Base-by-base conservation (phyloP, 2,113 vertebrate species). In the Pao palembangensis region DNA sequence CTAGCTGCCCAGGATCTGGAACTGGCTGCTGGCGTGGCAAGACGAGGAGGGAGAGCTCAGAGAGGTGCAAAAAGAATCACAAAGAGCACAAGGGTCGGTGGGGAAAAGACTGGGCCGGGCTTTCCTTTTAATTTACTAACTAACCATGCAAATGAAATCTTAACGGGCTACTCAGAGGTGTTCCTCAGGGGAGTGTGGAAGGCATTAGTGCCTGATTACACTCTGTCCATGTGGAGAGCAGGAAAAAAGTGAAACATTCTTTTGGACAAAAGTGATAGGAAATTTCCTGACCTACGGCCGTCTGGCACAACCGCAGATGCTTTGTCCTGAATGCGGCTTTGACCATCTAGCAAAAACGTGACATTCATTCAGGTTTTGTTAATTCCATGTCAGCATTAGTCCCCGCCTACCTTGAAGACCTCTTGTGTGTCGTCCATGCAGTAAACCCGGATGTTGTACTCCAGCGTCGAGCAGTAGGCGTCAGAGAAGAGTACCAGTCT, bases 361-460 rank as follows among this genome's bases (percentile, higher is more conserved):
- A 73, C 25, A 65, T 55, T 77, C 67, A 70, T 59, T 70, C 62
- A 3, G 13, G 14, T 2, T 44, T 47, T n/a, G 44, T 17, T 16
- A 7, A 47, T 2, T 47, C 44, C 44, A 73, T 71, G 8, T 48
- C 15, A 14, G 5, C 43, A 44, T 51, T 47, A 55, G 61, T 64
- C 50, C 43, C 34, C n/a, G 19, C 50, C 71, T 90, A 98, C 97
- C 95, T 98, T 96, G 75, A 98, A 93, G 46, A 94, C 94, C 0
- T 98, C 94, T 8, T 94, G 95, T 5, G 96, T 96, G 90, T 99
- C 96, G 0, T 96, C 94, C 82, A 98, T 95, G 88, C 97, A 99
- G 90, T 99, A 99, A 56, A 98, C 93, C 0, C 97, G 92, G 89
- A 99, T 93, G 90, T 91, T 95, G 91, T 98, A 98, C 87, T 99